phyloP scores from a whole-genome alignment of 2,113 vertebrate genomes.

The Erythrocebus patas region DNA sequence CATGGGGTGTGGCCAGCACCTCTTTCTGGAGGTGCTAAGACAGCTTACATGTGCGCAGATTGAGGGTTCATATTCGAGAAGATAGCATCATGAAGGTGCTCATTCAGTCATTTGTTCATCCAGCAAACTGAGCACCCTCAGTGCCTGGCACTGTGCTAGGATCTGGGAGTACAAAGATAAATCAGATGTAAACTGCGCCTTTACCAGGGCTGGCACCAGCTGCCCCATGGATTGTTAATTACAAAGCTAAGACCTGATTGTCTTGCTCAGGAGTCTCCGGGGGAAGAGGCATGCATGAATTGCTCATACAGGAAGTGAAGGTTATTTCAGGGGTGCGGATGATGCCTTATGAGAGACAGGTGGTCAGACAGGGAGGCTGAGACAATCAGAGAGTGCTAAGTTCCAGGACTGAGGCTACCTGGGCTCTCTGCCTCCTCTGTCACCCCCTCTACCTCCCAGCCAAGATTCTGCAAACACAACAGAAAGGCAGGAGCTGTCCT shows the following conservation, averaged over 20 bases:
- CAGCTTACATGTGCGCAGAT: neutral
- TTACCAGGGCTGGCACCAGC: neutral
- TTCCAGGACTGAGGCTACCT: neutral
- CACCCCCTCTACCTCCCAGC: neutral
- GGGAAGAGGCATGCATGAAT: neutral
- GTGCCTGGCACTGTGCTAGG: neutral
- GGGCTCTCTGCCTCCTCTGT: neutral
- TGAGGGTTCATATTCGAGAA: neutral
- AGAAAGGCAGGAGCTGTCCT: neutral
- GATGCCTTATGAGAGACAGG: neutral
- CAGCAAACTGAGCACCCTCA: neutral
- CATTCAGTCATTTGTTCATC: neutral
- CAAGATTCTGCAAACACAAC: neutral
- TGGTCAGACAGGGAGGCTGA: neutral
- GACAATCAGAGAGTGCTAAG: neutral
- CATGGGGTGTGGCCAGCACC: neutral
- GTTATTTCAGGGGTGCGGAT: neutral
- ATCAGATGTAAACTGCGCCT: neutral
- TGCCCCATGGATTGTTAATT: neutral
- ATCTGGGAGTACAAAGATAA: neutral
- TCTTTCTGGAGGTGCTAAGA: neutral
- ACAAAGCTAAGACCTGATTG: neutral
- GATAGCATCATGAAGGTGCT: neutral
- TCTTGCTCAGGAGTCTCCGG: neutral
- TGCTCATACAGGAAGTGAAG: neutral